A percentile compares a stretch with the other conserved stretches of the same genome.
Conservation (phyloP, 2,797 vertebrate genomes). For the Salmo trutta region DNA sequence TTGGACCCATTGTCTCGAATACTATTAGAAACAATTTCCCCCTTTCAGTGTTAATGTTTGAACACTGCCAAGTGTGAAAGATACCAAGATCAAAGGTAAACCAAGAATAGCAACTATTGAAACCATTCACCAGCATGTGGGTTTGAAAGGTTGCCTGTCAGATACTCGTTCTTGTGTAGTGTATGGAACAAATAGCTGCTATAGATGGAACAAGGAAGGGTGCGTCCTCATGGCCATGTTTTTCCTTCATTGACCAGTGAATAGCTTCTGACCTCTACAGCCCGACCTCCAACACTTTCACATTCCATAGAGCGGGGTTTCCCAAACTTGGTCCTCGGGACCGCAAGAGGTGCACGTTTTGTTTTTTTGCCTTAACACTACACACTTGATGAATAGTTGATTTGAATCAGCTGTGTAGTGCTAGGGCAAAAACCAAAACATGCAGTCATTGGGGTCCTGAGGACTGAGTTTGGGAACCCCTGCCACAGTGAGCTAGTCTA, state of each 20-base stretch:
- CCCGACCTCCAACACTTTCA: constrained; percentile 60
- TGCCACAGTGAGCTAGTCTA: constrained; percentile 18
- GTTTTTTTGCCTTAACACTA: too few relatives aligned
- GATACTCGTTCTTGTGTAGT: constrained; percentile 51
- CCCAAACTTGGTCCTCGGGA: too few relatives aligned
- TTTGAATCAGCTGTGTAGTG: too few relatives aligned
- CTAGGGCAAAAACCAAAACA: too few relatives aligned
- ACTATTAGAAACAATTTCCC: not conserved
- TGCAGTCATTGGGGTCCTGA: too few relatives aligned
- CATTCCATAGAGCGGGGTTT: constrained; percentile 55
- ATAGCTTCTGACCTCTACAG: constrained; percentile 13
- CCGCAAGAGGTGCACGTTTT: too few relatives aligned
- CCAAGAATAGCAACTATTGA: not conserved
- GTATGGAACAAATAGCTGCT: constrained; percentile 30
- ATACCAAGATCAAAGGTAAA: not conserved
- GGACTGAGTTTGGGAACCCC: too few relatives aligned
- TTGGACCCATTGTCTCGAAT: not conserved
- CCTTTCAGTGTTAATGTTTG: constrained; percentile 8
- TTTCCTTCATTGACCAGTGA: not conserved
- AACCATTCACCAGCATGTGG: constrained; percentile 23
- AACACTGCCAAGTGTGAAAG: constrained; percentile 6
- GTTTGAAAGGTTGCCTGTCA: constrained; percentile 48
- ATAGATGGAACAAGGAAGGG: constrained; percentile 20
- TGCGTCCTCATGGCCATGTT: not conserved
- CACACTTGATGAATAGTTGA: too few relatives aligned